Conservation (phyloP, 2,797 vertebrate genomes). For the Lerista edwardsae region DNA sequence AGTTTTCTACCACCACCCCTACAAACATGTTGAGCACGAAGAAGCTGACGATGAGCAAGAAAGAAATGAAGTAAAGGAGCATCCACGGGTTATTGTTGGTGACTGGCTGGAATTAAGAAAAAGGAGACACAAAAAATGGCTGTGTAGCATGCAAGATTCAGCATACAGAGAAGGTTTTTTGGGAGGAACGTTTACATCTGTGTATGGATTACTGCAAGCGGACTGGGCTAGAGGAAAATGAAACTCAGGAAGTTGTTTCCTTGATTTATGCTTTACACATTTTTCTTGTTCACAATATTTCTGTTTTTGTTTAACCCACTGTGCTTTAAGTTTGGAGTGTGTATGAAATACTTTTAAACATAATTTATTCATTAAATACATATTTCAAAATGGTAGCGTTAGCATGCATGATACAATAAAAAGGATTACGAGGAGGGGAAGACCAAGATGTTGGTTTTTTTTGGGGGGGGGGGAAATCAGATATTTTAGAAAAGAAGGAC, state of each 20-base stretch:
- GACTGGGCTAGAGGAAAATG: too few relatives aligned
- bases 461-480: neutral
- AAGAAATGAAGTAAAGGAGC: slow-evolving; percentile 92
- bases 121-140: neutral
- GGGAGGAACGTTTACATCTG: too few relatives aligned
- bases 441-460: neutral
- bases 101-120: slow-evolving; percentile 74
- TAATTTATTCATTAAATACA: too few relatives aligned
- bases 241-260: too few relatives aligned
- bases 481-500: neutral
- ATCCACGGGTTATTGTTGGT: slow-evolving; percentile 90
- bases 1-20: slow-evolving; percentile 91
- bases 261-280: too few relatives aligned
- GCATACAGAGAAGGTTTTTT: too few relatives aligned
- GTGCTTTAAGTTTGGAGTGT: too few relatives aligned
- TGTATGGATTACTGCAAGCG: too few relatives aligned
- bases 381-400: neutral
- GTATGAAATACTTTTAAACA: too few relatives aligned
- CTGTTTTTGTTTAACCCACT: too few relatives aligned
- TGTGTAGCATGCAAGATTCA: neutral
- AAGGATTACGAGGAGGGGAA: neutral
- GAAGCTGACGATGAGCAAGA: slow-evolving; percentile 92
- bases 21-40: slow-evolving; percentile 94
- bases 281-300: too few relatives aligned
- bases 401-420: neutral